Base-by-base conservation (phyloP, 2,888 invertebrate genomes). In the Heteropelma amictum region DNA sequence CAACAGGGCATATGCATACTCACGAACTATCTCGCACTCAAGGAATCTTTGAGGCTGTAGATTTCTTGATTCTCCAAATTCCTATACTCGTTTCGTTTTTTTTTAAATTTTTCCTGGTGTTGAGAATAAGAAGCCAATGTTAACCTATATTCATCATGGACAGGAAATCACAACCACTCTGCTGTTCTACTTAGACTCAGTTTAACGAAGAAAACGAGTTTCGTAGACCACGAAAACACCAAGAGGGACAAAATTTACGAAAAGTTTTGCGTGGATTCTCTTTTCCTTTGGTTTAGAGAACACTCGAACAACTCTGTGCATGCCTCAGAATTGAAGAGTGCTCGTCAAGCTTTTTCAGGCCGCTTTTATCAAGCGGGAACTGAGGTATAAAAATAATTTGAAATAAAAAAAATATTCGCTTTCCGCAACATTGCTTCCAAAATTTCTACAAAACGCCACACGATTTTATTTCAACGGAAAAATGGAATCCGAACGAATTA, bases 181-280 rank as follows among this genome's bases (percentile, higher is more conserved):
- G 14, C 12, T 47, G 35, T 58, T 64, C 69, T 51, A 73, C 69
- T 73, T 73, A 60, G 56, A 58, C 51, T 56, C 33, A 42, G 10
- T 33, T 33, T 53, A 64, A 64, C 38, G 61, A 45, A 51, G 69
- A 42, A 28, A 51, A 28, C 12, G 19, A 51, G 47, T 54, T 73
- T 8, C 14, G 10, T 33, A 30, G 35, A 33, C 51, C 19, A 19
- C 26, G 51, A 30, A 10, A 63, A 45, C 69, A 17, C 38, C 17
- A 4, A 51, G 61, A 10, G 30, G 45, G 54, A 12, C 33, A 47
- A 54, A 49, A 72, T 61, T 61, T 4, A 61, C 10, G 23, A 63
- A 72, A n/a, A 67, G 38, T 68, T 72, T 67, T 28, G 8, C 35
- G 42, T 40, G 47, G 26, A n/a, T n/a, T n/a, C 30, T 30, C 49